A percentile compares a stretch with the other conserved stretches of the same genome.
Evolutionary conservation across 2,113 vertebrate genomes (phyloP).

Genomic region (Callocephalon fimbriatum): DNA sequence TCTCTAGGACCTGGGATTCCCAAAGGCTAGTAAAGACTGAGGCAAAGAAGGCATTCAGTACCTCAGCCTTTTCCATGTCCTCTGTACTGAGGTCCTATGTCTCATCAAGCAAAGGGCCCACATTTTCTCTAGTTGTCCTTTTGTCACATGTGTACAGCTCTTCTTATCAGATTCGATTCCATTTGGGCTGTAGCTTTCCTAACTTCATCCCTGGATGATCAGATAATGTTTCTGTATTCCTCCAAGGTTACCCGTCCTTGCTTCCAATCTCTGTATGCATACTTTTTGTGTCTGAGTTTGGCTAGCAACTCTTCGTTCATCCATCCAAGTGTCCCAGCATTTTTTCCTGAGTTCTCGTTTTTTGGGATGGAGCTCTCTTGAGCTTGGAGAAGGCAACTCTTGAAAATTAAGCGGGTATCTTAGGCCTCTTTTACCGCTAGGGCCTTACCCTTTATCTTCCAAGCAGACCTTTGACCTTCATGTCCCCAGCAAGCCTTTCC

Average conservation of each 20-base stretch:
- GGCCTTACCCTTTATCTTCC: not conserved
- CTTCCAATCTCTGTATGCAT: not conserved
- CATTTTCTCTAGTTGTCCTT: not conserved
- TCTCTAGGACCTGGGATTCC: not conserved
- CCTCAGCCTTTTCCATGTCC: not conserved
- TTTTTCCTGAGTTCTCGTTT: not conserved
- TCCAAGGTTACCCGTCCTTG: not conserved
- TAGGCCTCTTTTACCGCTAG: not conserved
- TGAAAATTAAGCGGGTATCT: not conserved
- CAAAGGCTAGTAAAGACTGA: not conserved
- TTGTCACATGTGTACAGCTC: not conserved
- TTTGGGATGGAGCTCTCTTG: not conserved
- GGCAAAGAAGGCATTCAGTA: not conserved
- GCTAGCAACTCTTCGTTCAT: not conserved
- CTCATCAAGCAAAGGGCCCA: not conserved
- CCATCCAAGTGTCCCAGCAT: not conserved
- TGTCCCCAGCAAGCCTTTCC: not conserved
- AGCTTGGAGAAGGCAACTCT: not conserved
- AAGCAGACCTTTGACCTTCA: not conserved
- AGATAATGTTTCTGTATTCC: not conserved
- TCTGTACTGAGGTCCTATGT: not conserved
- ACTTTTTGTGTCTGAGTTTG: not conserved
- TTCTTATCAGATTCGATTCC: not conserved
- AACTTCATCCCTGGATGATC: not conserved
- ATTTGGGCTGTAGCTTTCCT: not conserved